Evolutionary conservation across 2,888 invertebrate species (phyloP).

Genomic region (Philhelius pedissequus): DNA sequence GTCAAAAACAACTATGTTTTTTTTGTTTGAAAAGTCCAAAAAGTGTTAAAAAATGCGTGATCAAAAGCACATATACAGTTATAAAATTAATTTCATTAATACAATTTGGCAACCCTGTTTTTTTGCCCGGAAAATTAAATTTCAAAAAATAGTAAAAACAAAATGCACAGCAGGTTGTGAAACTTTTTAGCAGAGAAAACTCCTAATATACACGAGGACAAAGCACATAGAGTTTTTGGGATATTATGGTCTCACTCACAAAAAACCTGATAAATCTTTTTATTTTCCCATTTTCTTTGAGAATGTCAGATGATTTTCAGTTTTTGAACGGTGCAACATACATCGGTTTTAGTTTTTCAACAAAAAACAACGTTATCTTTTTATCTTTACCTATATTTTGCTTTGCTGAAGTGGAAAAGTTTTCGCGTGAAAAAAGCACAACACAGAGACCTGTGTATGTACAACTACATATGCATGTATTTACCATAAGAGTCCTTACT

Average conservation of each 20-base stretch:
- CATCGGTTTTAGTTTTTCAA: conserved; percentile 13
- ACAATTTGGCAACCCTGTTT: neutral
- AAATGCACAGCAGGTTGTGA: neutral
- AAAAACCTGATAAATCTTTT: conserved; percentile 20
- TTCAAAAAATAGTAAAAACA: neutral
- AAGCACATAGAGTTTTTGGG: conserved; percentile 7
- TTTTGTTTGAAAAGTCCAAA: too few relatives aligned
- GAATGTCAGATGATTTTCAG: conserved; percentile 37
- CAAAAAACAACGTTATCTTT: neutral
- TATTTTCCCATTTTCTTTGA: conserved; percentile 18
- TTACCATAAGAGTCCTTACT: neutral
- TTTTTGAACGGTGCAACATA: conserved; percentile 2
- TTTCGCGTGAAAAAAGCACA: neutral
- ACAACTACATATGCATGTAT: too few relatives aligned
- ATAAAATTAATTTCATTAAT: too few relatives aligned
- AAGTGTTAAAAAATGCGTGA: too few relatives aligned
- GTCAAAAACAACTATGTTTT: too few relatives aligned
- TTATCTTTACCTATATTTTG: neutral
- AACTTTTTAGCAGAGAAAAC: conserved; percentile 7
- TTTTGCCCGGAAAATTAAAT: neutral
- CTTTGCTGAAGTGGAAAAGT: conserved; percentile 25
- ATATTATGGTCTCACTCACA: conserved; percentile 18
- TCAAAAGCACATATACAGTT: too few relatives aligned
- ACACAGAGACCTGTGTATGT: too few relatives aligned
- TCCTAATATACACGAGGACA: neutral